Percentiles rank a stretch among this genome's conserved stretches.
Conservation (phyloP, 2,797 vertebrate genomes). For the Furcifer pardalis region DNA sequence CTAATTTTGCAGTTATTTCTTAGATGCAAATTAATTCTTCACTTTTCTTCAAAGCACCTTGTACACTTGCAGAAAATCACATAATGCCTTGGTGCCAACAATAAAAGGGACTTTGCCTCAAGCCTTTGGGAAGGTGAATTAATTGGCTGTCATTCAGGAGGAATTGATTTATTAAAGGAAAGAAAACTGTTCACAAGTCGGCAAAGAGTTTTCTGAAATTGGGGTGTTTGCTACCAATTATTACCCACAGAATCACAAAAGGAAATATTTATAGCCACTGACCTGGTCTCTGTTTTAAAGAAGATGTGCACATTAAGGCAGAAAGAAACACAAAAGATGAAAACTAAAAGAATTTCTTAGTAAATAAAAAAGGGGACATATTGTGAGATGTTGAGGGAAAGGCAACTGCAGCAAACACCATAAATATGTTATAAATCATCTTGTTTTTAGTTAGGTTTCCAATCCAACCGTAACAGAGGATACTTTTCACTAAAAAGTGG, state of each 20-base stretch:
- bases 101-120: slow-evolving; percentile 19
- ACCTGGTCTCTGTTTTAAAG: not conserved
- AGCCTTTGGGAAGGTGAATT: slow-evolving; percentile 9
- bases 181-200: slow-evolving; percentile 24
- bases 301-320: not conserved
- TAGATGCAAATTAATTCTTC: not conserved
- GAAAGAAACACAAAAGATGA: slow-evolving; percentile 9
- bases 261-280: slow-evolving; percentile 1
- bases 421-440: slow-evolving; percentile 11
- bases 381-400: slow-evolving; percentile 3
- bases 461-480: not conserved
- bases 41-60: not conserved
- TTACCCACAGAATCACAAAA: slow-evolving; percentile 29
- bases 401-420: not conserved
- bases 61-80: not conserved
- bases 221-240: slow-evolving; percentile 20
- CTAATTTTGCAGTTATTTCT: slow-evolving; percentile 2
- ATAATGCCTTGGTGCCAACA: slow-evolving; percentile 22
- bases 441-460: slow-evolving; percentile 4
- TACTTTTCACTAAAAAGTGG: slow-evolving; percentile 1
- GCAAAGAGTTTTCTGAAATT: slow-evolving; percentile 29
- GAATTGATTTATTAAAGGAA: slow-evolving; percentile 27
- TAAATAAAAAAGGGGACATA: not conserved
- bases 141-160: slow-evolving; percentile 18
- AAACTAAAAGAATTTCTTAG: not conserved